phyloP scores from a whole-genome alignment of 2,113 vertebrate species.

The Serilophus lunatus region DNA sequence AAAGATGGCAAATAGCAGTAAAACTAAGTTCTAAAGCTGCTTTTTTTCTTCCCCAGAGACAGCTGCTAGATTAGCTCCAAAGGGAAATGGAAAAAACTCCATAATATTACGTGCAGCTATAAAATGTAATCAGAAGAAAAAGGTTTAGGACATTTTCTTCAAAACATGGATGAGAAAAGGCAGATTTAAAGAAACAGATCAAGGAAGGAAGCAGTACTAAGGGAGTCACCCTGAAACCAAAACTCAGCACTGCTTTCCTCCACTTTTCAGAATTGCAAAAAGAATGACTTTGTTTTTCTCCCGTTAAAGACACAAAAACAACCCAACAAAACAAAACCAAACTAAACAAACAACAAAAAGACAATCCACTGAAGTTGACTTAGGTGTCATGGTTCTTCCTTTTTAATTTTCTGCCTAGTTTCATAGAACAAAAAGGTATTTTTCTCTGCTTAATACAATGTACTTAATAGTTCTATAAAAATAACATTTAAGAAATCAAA shows the following conservation, averaged over 20 bases:
- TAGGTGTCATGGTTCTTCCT: neutral
- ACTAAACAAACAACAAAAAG: too few relatives aligned
- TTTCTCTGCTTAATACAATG: neutral
- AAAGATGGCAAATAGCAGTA: neutral
- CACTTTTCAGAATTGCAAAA: neutral
- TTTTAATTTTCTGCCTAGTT: neutral
- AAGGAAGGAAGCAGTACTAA: neutral
- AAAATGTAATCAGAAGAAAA: neutral
- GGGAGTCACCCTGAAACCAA: neutral
- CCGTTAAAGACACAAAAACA: neutral
- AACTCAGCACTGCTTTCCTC: neutral
- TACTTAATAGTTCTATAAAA: neutral
- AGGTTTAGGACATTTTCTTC: neutral
- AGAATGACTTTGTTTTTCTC: neutral
- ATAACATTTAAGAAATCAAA: neutral
- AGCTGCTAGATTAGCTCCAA: neutral
- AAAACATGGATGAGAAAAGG: rapidly evolving
- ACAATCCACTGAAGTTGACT: neutral
- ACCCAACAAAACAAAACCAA: too few relatives aligned
- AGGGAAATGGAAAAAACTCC: neutral
- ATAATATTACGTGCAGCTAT: neutral
- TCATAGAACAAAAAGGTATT: neutral
- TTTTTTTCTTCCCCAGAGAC: neutral
- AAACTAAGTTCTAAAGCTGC: neutral
- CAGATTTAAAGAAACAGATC: neutral